These are phyloP conservation scores for Psilanteris sp. DNA, from an alignment of 1,140 invertebrate genomes.

Conservation along the genomic window DNA sequence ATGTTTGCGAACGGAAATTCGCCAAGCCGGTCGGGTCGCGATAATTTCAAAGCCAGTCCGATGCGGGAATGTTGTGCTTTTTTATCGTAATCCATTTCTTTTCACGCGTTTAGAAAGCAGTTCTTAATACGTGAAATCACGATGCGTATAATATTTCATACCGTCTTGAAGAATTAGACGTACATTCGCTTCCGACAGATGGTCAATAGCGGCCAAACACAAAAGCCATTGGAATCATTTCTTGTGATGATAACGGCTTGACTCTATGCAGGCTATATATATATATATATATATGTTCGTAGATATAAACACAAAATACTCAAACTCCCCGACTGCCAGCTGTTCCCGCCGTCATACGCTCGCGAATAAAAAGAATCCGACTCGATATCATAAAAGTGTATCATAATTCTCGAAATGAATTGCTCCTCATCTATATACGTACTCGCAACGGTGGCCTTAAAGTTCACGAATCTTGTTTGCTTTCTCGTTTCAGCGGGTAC, in stretches of 20 bases:
- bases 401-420: slow-evolving; percentile 6
- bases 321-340: slow-evolving; percentile 18
- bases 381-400: background rate
- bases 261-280: too few species aligned
- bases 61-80: too few species aligned
- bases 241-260: slow-evolving; percentile 29
- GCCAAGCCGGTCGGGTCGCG: too few species aligned
- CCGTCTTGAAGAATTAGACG: background rate
- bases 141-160: slow-evolving; percentile 12
- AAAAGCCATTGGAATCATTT: slow-evolving; percentile 33
- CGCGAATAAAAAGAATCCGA: slow-evolving; percentile 5
- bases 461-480: slow-evolving; percentile 42
- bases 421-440: background rate
- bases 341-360: slow-evolving; percentile 15
- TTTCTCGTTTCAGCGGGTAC: slow-evolving; percentile 72
- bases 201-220: slow-evolving; percentile 25
- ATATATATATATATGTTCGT: slow-evolving; percentile 1
- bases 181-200: slow-evolving; percentile 29
- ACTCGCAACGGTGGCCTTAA: background rate
- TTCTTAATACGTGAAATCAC: too few species aligned
- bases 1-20: too few species aligned
- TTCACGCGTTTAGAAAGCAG: too few species aligned
- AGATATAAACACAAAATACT: slow-evolving; percentile 12
- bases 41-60: too few species aligned
- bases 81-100: too few species aligned